These are phyloP conservation scores for Myotis brandtii DNA, from an alignment of 2,113 vertebrate species.

Conservation along the genomic window DNA sequence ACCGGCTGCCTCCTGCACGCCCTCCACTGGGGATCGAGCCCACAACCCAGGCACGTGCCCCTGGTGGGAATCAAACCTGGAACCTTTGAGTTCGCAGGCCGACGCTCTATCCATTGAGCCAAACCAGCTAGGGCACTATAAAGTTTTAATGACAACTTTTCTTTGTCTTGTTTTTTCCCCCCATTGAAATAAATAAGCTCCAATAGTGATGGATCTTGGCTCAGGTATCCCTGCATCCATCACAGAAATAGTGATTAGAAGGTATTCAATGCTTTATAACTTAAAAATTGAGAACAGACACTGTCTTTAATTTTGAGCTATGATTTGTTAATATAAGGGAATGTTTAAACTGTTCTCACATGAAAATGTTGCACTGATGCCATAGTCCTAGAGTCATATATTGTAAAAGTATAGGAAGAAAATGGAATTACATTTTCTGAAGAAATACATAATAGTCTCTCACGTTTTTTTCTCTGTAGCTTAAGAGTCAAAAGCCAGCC, in stretches of 20 bases:
- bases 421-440: slow-evolving; percentile 42
- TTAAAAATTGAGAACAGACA: slow-evolving; percentile 33
- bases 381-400: neutral
- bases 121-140: neutral
- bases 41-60: no score
- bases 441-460: neutral
- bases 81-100: no score
- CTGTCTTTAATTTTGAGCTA: slow-evolving; percentile 38
- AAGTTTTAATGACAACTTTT: neutral
- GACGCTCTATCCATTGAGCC: no score
- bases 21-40: no score
- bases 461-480: slow-evolving; percentile 2
- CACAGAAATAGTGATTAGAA: slow-evolving; percentile 28
- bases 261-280: neutral
- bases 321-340: slow-evolving; percentile 27
- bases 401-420: slow-evolving; percentile 28
- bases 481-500: neutral
- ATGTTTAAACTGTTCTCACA: slow-evolving; percentile 27
- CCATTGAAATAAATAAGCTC: neutral
- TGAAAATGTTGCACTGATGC: neutral
- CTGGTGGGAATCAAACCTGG: no score
- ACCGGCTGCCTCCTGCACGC: no score
- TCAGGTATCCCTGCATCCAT: slow-evolving; percentile 1
- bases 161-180: neutral
- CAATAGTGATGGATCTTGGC: neutral